Evolutionary conservation across 2,113 vertebrate genomes (phyloP), one percentile per base, ranked within the genome.

Genomic region (Theropithecus gelada): DNA sequence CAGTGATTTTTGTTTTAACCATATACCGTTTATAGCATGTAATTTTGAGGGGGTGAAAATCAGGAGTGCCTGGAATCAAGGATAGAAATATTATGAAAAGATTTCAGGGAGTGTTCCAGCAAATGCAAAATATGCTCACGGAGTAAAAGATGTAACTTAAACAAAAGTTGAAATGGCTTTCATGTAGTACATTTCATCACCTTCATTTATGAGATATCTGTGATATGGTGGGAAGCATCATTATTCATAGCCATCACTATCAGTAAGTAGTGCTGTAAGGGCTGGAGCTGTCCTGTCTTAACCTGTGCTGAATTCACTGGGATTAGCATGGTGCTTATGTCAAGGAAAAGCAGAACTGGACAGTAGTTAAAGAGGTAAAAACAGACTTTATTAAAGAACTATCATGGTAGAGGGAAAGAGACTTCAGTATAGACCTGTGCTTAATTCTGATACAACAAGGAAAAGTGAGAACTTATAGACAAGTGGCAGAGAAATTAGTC

Each of bases 81-180:
- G 52, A 43, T 20, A 94, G 38, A 14, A 87, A 94, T 45, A 50
- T 79, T 92, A 92, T 79, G 73, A 75, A 90, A 97, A 78, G 64
- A 35, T 40, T 83, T 94, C 23, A 73, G n/a, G 80, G 25, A 96
- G 7, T 64, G 40, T 2, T 78, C 35, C 43, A 85, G 57, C 35
- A 81, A 85, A 64, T 10, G 38, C 16, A 73, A 66, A 88, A 92
- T 59, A 25, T 72, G 8, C 68, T 93, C 38, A 80, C 9, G 92
- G 78, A 96, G 55, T 88, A 27, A 73, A 90, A 90, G 14, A 66
- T 57, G 40, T 45, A 96, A 73, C 9, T 93, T 82, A 52, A 66
- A 23, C 43, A 72, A 87, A 95, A 72, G 12, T 70, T 83, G 13
- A 50, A 78, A 93, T 61, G 20, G 17, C 6, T 86, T 90, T 90